These are phyloP conservation scores for Parasteatoda lunata DNA, from an alignment of 2,888 invertebrate species.

Conservation along the genomic window DNA sequence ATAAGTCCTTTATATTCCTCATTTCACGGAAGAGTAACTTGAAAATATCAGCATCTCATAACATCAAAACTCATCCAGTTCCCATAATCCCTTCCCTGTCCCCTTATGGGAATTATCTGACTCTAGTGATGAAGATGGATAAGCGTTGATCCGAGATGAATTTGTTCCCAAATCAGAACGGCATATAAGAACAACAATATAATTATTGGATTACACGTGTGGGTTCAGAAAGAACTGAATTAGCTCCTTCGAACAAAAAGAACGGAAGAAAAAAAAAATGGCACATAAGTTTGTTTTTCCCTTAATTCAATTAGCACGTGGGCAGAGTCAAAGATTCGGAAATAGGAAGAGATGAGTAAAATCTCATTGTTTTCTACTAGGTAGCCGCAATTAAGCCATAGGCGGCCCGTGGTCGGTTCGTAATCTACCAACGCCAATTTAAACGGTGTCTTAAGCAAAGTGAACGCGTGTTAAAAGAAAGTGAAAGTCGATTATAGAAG, in stretches of 20 bases:
- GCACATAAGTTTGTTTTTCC: background rate
- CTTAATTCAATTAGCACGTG: constrained; percentile 32
- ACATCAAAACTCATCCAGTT: no score
- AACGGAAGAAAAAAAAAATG: background rate
- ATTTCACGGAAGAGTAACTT: no score
- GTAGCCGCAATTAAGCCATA: constrained; percentile 25
- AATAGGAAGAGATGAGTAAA: background rate
- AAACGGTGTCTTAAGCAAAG: constrained; percentile 34
- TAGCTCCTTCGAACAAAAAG: constrained; percentile 11
- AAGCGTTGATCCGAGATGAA: background rate
- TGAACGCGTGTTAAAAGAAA: constrained; percentile 32
- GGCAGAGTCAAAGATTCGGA: constrained; percentile 14
- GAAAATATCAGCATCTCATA: no score
- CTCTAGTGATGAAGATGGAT: background rate
- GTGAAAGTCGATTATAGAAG: constrained; percentile 58
- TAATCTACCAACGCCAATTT: constrained; percentile 55
- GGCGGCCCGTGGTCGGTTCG: constrained; percentile 11
- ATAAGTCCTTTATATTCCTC: no score
- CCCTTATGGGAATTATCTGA: no score
- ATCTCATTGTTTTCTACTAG: constrained; percentile 1
- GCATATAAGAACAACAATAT: background rate
- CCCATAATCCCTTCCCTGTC: no score
- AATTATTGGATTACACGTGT: constrained; percentile 1
- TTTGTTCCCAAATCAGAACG: background rate
- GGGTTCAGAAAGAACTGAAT: constrained; percentile 6